These are phyloP conservation scores for Pseudomyrmex dendroicus DNA, from an alignment of 1,140 invertebrate genomes.

Conservation along the genomic window DNA sequence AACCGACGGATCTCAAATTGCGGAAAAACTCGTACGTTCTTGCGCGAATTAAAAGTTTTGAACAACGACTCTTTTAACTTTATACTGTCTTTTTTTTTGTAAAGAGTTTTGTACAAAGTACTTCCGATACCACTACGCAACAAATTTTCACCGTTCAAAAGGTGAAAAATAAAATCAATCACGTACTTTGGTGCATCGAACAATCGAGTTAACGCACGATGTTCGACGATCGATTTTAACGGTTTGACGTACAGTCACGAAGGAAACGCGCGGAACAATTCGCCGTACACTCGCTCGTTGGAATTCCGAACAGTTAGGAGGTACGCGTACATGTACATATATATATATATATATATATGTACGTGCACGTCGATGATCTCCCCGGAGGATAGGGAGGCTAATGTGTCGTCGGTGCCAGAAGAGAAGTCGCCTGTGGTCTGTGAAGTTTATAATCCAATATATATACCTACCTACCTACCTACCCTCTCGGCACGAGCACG, in stretches of 20 bases:
- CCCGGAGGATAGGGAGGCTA: constrained; percentile 75
- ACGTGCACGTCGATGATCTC: constrained; percentile 65
- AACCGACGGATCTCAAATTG: constrained; percentile 37
- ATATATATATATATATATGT: not conserved
- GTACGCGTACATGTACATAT: constrained; percentile 19
- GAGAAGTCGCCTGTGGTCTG: constrained; percentile 78
- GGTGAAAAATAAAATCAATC: constrained; percentile 17
- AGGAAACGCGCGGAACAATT: constrained; percentile 31
- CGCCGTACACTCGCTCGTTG: constrained; percentile 57
- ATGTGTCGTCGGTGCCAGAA: constrained; percentile 76
- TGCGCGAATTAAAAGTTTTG: not conserved
- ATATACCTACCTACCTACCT: constrained; percentile 66
- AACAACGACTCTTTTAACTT: not conserved
- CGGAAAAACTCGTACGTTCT: not conserved
- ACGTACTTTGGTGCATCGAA: constrained; percentile 12
- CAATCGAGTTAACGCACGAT: constrained; percentile 6
- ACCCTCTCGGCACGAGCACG: constrained; percentile 54
- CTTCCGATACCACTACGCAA: not conserved
- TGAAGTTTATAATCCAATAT: constrained; percentile 85
- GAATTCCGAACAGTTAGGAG: constrained; percentile 70
- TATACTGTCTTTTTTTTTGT: not conserved
- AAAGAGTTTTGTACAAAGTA: too few species aligned
- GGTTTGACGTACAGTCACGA: not conserved
- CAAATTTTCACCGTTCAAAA: constrained; percentile 5
- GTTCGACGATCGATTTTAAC: constrained; percentile 38